Evolutionary conservation across 2,888 invertebrate genomes (phyloP), one percentile per base, ranked within the genome.

Genomic region (Andrena camellia): DNA sequence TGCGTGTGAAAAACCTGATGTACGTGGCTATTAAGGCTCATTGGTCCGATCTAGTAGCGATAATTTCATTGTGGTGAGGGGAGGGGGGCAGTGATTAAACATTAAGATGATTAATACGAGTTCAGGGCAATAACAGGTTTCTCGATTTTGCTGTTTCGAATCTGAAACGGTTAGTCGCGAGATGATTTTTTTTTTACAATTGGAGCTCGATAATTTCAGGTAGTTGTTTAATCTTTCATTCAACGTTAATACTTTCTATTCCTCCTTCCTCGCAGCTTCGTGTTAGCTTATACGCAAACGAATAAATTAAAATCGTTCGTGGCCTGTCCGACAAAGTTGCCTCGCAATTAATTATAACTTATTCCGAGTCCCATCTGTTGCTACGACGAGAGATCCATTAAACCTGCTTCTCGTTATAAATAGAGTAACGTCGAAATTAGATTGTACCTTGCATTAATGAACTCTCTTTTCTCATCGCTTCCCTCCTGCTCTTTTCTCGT

Each of bases 31-130:
- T 87, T 92, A 93, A 93, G 92, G 93, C 93, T 91, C 88, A 90
- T 93, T 92, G 92, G 92, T 93, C 92, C 91, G 89, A 90, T 90
- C 88, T 81, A 89, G 84, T 85, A 79, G 52, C 64, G 73, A 64
- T 52, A 79, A 67, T 75, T 81, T 52, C 29, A 80, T 84, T 42
- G 42, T 5, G 42, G 42, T 17, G 5, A 17, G 33, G 33, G 33
- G 33, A 2, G 33, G 33, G 42, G 42, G 72, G 75, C 72, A 76
- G 54, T 80, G 75, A 57, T 85, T 81, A 63, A 76, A 71, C 59
- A 67, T 81, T 31, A 50, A 63, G 42, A 60, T 74, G 10, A 71
- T 71, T 69, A 35, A 64, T 70, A 63, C 31, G 42, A 78, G 59
- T 29, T 57, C 68, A n/a, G 33, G 62, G 2, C 29, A 42, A 60